Conservation (phyloP, 1,140 invertebrate genomes). For the Brachionus rubens region DNA sequence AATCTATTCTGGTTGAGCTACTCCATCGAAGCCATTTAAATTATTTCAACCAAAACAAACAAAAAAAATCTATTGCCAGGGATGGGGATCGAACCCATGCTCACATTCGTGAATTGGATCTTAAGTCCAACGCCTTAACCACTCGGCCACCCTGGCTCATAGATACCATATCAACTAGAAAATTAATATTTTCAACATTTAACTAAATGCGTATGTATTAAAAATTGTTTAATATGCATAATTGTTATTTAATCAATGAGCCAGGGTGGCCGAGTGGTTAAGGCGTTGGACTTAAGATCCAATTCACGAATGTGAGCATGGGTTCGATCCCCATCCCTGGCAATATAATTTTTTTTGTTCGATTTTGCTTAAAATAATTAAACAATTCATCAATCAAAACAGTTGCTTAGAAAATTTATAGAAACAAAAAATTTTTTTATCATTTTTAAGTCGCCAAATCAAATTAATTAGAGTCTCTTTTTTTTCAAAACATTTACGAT, state of each 20-base stretch:
- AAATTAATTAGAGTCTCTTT: too few relatives aligned
- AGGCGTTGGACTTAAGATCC: slow-evolving; percentile 37
- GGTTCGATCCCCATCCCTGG: slow-evolving; percentile 36
- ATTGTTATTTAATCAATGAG: background rate
- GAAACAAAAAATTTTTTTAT: too few relatives aligned
- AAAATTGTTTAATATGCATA: background rate
- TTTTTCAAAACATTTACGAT: too few relatives aligned
- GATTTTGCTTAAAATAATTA: too few relatives aligned
- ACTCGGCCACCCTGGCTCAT: background rate
- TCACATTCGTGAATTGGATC: background rate
- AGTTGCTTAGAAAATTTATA: background rate
- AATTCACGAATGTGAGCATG: slow-evolving; percentile 38
- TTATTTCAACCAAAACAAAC: too few relatives aligned
- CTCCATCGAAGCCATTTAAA: too few relatives aligned
- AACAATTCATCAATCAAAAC: too few relatives aligned
- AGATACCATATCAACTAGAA: background rate
- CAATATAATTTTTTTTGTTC: background rate
- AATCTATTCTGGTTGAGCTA: too few relatives aligned
- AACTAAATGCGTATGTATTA: too few relatives aligned
- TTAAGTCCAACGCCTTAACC: background rate
- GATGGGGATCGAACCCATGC: background rate
- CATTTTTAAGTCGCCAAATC: too few relatives aligned
- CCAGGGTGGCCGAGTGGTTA: slow-evolving; percentile 31
- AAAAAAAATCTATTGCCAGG: background rate
- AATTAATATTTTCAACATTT: too few relatives aligned